Evolutionary conservation across 2,113 vertebrate genomes (phyloP), one percentile per base, ranked within the genome.

Genomic region (Seriola aureovittata): DNA sequence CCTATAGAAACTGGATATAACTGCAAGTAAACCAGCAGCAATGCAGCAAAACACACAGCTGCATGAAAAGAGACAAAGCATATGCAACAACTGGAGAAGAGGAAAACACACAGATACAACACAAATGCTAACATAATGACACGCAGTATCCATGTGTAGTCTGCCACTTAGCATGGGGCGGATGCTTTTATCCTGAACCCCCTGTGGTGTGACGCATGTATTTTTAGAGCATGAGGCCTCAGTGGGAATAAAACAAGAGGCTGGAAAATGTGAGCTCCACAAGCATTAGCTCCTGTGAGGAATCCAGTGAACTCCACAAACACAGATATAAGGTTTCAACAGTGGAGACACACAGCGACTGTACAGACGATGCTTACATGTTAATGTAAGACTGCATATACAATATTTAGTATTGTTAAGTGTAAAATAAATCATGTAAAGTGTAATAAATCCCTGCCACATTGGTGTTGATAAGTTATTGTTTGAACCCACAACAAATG

Each of bases 161-260:
- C 36, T 50, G 67, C 44, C 21, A 19, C 67, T 64, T 63, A 34
- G 36, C 78, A 78, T 70, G 74, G 54, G 79, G 38, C 69, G 57
- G 46, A 77, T 71, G 66, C 89, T 90, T 90, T 89, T 85, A 90
- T 82, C 69, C 8, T 19, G 17, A 71, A 55, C 48, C 75, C 79
- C 87, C 85, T 58, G 55, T 2, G 29, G 80, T 16, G 58, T 11
- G 5, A 46, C 58, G 71, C 29, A 44, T 74, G 64, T 82, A 85
- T 74, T 87, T 89, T 83, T 75, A 87, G 80, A 67, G 58, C 71
- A 54, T 3, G 60, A 40, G 42, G 59, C 60, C 74, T 74, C 80
- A 55, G 67, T 48, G 82, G 85, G 81, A 83, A 86, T 78, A 59
- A 48, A 74, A 84, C 55, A 78, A 72, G 77, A 82, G 57, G 75